phyloP scores from a whole-genome alignment of 1,140 invertebrate genomes.

The Thaumetopoea pityocampa region DNA sequence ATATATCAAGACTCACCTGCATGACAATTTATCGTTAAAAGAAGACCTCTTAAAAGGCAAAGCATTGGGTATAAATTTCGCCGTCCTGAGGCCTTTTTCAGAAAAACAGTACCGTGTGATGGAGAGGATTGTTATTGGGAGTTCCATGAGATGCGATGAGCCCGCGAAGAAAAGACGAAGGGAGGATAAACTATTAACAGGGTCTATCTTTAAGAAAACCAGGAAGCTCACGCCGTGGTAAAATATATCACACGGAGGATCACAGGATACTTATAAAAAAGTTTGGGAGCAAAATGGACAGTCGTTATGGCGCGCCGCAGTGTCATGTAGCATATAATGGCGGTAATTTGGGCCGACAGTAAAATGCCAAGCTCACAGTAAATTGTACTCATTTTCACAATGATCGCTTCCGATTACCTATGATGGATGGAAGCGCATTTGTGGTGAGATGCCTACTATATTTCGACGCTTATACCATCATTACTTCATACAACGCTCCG shows the following conservation, averaged over 20 bases:
- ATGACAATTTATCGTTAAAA: constrained; percentile 40
- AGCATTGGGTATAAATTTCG: constrained; percentile 48
- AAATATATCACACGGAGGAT: constrained; percentile 16
- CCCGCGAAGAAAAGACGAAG: constrained; percentile 40
- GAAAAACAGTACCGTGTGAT: constrained; percentile 53
- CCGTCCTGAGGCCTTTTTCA: constrained; percentile 44
- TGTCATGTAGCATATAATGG: constrained; percentile 50
- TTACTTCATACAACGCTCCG: constrained; percentile 17
- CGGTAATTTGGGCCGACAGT: constrained; percentile 52
- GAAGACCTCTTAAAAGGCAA: constrained; percentile 57
- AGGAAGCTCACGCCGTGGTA: constrained; percentile 5
- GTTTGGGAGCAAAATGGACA: constrained; percentile 24
- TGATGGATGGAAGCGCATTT: constrained; percentile 42
- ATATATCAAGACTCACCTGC: constrained; percentile 47
- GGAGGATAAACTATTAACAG: constrained; percentile 37
- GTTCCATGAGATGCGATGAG: constrained; percentile 30
- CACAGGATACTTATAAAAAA: constrained; percentile 19
- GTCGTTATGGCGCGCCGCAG: constrained; percentile 41
- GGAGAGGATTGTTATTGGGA: constrained; percentile 46
- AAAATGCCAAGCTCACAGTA: constrained; percentile 52
- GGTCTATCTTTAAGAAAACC: constrained; percentile 36
- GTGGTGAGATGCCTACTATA: constrained; percentile 23
- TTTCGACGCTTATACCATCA: constrained; percentile 20
- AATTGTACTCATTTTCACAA: constrained; percentile 67
- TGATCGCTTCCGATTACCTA: constrained; percentile 68